Percentiles rank a stretch among this genome's conserved stretches.
phyloP scores from a whole-genome alignment of 2,797 vertebrate genomes.

The Rhinoraja longicauda region DNA sequence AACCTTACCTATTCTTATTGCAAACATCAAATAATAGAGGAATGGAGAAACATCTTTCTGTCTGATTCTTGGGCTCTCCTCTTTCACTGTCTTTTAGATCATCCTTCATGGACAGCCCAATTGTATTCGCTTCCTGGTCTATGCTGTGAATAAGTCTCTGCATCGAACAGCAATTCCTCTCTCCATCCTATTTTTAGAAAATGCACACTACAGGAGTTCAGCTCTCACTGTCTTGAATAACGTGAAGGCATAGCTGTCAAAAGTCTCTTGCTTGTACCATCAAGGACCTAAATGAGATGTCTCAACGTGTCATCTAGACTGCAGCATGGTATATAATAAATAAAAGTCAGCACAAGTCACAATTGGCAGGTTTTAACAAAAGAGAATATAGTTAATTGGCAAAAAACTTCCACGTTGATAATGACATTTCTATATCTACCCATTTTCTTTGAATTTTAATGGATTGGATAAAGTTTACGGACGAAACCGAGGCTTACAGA shows the following conservation, averaged over 20 bases:
- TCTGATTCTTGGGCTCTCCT: not conserved
- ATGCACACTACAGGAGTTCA: not conserved
- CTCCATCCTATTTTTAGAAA: not conserved
- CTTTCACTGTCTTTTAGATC: not conserved
- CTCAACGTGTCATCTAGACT: not conserved
- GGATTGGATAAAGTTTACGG: not conserved
- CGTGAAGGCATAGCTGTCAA: not conserved
- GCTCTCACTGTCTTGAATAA: not conserved
- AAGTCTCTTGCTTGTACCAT: not conserved
- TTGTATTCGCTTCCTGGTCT: not conserved
- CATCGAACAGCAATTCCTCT: not conserved
- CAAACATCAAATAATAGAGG: not conserved
- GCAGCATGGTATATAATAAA: not conserved
- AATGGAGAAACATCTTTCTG: not conserved
- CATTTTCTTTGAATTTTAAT: not conserved
- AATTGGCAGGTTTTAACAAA: not conserved
- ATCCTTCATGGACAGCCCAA: not conserved
- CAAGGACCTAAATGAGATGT: not conserved
- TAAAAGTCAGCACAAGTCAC: not conserved
- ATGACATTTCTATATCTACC: not conserved
- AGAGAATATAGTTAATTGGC: not conserved
- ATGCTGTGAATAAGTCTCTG: not conserved
- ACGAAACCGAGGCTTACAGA: not conserved
- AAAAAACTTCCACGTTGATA: not conserved
- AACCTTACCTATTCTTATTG: conserved; percentile 12